These are phyloP conservation scores for Oligia latruncula DNA, from an alignment of 2,888 invertebrate genomes.

Conservation along the genomic window DNA sequence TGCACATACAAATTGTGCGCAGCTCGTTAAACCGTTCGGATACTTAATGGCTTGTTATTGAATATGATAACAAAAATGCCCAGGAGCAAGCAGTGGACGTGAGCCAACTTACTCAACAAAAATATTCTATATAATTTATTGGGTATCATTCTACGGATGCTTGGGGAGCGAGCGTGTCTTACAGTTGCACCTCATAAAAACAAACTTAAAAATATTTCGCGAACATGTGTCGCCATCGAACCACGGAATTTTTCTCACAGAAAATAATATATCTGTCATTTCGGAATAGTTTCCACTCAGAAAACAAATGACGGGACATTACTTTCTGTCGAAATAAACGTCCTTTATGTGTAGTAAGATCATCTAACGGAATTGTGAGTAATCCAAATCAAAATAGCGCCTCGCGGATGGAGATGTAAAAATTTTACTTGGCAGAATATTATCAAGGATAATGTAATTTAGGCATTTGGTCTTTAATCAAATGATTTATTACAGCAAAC, in stretches of 20 bases:
- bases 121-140: conserved; percentile 89
- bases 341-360: conserved; percentile 71
- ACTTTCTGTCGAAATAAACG: conserved; percentile 75
- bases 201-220: conserved; percentile 83
- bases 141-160: conserved; percentile 86
- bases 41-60: conserved; percentile 77
- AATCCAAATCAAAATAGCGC: conserved; percentile 56
- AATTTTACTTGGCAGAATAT: too few species aligned
- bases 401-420: conserved; percentile 33
- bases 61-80: conserved; percentile 78
- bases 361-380: conserved; percentile 57
- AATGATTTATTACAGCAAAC: too few species aligned
- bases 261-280: conserved; percentile 80
- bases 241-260: conserved; percentile 72
- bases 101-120: conserved; percentile 87
- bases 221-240: conserved; percentile 74
- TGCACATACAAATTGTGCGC: conserved; percentile 60
- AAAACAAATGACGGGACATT: conserved; percentile 76
- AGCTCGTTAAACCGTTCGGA: conserved; percentile 66
- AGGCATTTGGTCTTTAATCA: too few species aligned
- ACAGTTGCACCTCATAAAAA: conserved; percentile 89
- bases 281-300: conserved; percentile 75
- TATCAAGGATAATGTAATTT: too few species aligned
- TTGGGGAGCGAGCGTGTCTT: conserved; percentile 80
- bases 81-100: conserved; percentile 82